phyloP scores from a whole-genome alignment of 2,113 vertebrate genomes.

The Chloebia gouldiae region DNA sequence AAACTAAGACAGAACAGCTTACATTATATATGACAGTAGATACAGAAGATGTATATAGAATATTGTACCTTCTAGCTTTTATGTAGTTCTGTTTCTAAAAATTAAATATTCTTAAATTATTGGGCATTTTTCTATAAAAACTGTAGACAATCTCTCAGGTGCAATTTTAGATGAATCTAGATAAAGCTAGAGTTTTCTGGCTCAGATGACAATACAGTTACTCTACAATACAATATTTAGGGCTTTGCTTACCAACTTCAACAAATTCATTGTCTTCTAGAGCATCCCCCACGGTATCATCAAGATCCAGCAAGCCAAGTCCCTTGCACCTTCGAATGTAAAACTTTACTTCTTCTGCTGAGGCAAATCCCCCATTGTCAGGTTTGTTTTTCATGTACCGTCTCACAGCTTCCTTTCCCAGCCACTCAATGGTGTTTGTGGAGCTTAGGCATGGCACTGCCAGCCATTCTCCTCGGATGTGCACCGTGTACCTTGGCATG shows the following conservation, averaged over 20 bases:
- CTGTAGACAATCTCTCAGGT: fast-evolving
- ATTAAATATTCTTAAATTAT: neutral
- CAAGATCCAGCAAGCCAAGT: constrained; percentile 86
- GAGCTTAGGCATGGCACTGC: constrained; percentile 84
- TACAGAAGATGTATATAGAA: neutral
- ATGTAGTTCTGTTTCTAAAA: neutral
- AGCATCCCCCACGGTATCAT: constrained; percentile 85
- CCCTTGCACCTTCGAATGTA: constrained; percentile 88
- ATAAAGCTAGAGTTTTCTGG: neutral
- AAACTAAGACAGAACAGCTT: neutral
- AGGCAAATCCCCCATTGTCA: constrained; percentile 86
- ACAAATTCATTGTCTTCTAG: constrained; percentile 97
- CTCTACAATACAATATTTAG: fast-evolving
- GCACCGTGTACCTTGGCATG: constrained; percentile 93
- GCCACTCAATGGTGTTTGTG: constrained; percentile 78
- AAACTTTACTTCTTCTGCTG: constrained; percentile 81
- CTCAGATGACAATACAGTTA: neutral
- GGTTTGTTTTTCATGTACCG: constrained; percentile 95
- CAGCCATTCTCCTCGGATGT: constrained; percentile 94
- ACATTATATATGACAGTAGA: neutral
- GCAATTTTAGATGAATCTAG: neutral
- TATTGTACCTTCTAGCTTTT: neutral
- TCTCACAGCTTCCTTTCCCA: constrained; percentile 88
- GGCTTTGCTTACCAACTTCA: constrained; percentile 86
- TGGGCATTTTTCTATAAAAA: neutral